Evolutionary conservation across 2,888 invertebrate species (phyloP), one percentile per base, ranked within the genome.

Genomic region (Pilophorus perplexus): DNA sequence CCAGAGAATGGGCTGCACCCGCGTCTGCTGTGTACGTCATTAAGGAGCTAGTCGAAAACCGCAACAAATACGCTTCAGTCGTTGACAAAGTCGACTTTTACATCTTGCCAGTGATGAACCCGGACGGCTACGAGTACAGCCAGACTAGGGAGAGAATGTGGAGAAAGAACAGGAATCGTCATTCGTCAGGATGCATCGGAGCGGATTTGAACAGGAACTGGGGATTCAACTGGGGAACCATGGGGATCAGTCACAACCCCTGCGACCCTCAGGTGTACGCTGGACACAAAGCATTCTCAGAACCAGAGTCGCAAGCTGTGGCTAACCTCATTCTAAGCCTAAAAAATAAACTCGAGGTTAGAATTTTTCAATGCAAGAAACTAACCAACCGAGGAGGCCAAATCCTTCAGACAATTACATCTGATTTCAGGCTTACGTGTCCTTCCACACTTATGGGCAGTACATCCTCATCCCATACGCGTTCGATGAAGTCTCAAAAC

Each of bases 391-490:
- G 86, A n/a, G n/a, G n/a, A n/a, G n/a, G n/a, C n/a, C n/a, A n/a
- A n/a, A n/a, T n/a, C n/a, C n/a, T n/a, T n/a, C n/a, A n/a, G n/a
- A n/a, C n/a, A n/a, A n/a, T n/a, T n/a, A n/a, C n/a, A n/a, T n/a
- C n/a, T n/a, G 25, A 25, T 86, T 86, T 78, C 81, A 85, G 75
- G 88, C 85, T 0, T 90, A 86, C 74, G 73, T 90, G 57, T 85
- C 89, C 0, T 90, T 90, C 78, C 90, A 91, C 77, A 90, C 89
- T 73, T 91, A 91, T 71, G 90, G 90, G 0, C 90, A 94, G 74
- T 89, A 89, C 75, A 84, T 92, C 60, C 79, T 93, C 6, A 89
- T 89, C 75, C 91, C 92, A 4, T 93, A 91, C 91, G 92, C 92
- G 18, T 91, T 90, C 75, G 72, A 73, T 37, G 71, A 71, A 37